Evolutionary conservation across 2,113 vertebrate genomes (phyloP).

Genomic region (Lipotes vexillifer): DNA sequence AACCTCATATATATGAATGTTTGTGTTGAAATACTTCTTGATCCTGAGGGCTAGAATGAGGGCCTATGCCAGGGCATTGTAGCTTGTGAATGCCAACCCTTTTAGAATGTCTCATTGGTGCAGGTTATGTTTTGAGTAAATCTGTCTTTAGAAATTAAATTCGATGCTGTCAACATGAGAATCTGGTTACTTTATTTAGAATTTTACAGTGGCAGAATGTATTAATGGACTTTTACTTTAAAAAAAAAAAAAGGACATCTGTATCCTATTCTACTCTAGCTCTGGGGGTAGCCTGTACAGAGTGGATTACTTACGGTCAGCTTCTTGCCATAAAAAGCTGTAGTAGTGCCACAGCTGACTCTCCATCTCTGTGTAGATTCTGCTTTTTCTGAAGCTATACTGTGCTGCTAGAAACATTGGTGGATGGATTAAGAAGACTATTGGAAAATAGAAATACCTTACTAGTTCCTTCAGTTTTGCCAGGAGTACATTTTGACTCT

Average conservation of each 20-base stretch:
- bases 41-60: neutral
- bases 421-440: neutral
- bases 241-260: neutral
- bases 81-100: neutral
- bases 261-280: neutral
- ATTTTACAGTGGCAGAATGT: neutral
- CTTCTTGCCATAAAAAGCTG: neutral
- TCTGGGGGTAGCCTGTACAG: neutral
- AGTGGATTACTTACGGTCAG: neutral
- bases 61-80: too few relatives aligned
- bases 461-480: neutral
- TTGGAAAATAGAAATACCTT: neutral
- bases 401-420: neutral
- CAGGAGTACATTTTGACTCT: neutral
- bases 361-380: neutral
- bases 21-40: neutral
- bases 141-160: neutral
- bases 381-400: neutral
- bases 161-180: neutral
- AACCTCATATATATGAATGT: neutral
- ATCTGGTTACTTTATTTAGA: slow-evolving; percentile 2
- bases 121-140: neutral
- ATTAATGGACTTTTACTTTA: neutral
- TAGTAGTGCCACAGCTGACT: too few relatives aligned
- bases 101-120: neutral